phyloP scores from a whole-genome alignment of 2,888 invertebrate species.

The Didymodactylos carnosus region DNA sequence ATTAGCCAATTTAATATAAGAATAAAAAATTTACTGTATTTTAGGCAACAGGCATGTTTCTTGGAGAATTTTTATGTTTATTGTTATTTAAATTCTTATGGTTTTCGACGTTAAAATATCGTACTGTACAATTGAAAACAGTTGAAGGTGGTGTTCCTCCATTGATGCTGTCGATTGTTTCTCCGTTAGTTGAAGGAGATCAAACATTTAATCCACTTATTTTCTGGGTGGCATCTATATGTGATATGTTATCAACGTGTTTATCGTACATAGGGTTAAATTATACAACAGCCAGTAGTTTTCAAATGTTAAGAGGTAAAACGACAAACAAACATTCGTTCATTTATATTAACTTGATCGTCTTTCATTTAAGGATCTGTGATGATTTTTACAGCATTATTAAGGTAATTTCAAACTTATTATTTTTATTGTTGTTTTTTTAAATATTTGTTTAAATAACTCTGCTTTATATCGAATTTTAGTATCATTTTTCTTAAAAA shows the following conservation, averaged over 20 bases:
- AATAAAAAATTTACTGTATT: slow-evolving; percentile 16
- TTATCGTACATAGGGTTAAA: slow-evolving; percentile 74
- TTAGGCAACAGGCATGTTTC: slow-evolving; percentile 63
- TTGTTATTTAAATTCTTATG: slow-evolving; percentile 52
- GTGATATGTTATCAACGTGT: slow-evolving; percentile 69
- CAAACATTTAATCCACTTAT: slow-evolving; percentile 56
- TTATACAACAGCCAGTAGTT: slow-evolving; percentile 74
- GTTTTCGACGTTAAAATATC: slow-evolving; percentile 37
- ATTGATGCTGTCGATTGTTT: not conserved
- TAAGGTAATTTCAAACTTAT: not conserved
- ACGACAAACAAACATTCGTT: too few species aligned
- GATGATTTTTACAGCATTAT: not conserved
- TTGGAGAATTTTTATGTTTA: slow-evolving; percentile 73
- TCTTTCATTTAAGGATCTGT: not conserved
- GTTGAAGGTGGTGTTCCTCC: not conserved
- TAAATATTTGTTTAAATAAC: not conserved
- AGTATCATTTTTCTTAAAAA: not conserved
- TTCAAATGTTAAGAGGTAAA: slow-evolving; percentile 75
- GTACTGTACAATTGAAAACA: slow-evolving; percentile 3
- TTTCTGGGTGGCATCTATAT: slow-evolving; percentile 63
- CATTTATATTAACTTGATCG: too few species aligned
- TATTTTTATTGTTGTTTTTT: not conserved
- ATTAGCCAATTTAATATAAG: not conserved
- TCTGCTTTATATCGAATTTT: too few species aligned
- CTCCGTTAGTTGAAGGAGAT: slow-evolving; percentile 14